A percentile compares a stretch with the other conserved stretches of the same genome.
These are phyloP conservation scores for Erethizon dorsatum DNA, from an alignment of 2,797 vertebrate species.

Conservation along the genomic window DNA sequence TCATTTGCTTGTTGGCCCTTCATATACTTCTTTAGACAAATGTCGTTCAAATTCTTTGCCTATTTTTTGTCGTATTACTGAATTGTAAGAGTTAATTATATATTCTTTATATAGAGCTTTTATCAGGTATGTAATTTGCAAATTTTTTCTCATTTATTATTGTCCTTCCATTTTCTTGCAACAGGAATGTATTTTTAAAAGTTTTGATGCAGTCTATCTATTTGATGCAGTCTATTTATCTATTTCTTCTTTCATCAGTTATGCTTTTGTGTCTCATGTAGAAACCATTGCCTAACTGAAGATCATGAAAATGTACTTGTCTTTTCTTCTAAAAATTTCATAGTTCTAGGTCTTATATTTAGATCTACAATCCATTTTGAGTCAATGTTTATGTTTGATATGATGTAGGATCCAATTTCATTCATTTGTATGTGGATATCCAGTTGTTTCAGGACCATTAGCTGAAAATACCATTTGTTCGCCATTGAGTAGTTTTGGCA, in stretches of 20 bases:
- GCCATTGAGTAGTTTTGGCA: not conserved
- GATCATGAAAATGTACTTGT: not conserved
- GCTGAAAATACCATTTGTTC: not conserved
- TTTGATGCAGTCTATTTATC: not conserved
- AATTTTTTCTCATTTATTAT: not conserved
- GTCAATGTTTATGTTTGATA: conserved; percentile 48
- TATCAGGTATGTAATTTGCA: not conserved
- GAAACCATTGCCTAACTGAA: not conserved
- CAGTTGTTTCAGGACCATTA: not conserved
- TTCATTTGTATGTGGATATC: not conserved
- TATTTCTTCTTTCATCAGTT: not conserved
- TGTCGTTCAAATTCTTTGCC: not conserved
- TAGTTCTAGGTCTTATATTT: not conserved
- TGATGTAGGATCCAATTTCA: not conserved
- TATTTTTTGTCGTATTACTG: conserved; percentile 42
- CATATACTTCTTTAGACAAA: not conserved
- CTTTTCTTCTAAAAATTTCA: conserved; percentile 9
- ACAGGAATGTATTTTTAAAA: not conserved
- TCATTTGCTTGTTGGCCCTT: not conserved
- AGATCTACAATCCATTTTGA: not conserved
- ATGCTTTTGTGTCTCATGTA: conserved; percentile 3
- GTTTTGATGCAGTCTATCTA: not conserved
- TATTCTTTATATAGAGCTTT: conserved; percentile 26
- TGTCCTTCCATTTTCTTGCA: conserved; percentile 44
- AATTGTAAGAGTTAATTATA: not conserved